Evolutionary conservation across 2,113 vertebrate species (phyloP).

Genomic region (Irena cyanogastra): DNA sequence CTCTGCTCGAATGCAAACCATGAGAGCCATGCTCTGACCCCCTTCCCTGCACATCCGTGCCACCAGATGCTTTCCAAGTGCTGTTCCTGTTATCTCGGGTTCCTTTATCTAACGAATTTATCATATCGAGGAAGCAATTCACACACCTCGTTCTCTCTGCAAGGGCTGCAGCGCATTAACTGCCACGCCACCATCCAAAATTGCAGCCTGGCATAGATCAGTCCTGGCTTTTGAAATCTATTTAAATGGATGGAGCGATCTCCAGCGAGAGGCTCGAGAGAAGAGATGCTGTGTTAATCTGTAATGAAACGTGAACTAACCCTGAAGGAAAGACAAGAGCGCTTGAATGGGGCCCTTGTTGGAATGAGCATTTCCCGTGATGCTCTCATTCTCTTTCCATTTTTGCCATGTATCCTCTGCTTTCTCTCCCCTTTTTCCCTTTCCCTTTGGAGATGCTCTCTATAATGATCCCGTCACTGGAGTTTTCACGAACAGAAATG

Average conservation of each 20-base stretch:
- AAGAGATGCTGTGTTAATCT: conserved; percentile 54
- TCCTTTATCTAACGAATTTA: conserved; percentile 35
- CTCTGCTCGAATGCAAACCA: neutral
- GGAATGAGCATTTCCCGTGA: conserved; percentile 12
- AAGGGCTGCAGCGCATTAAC: neutral
- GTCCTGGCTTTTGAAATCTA: conserved; percentile 13
- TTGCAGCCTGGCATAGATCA: conserved; percentile 17
- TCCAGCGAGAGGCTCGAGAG: neutral
- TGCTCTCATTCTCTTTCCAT: conserved; percentile 33
- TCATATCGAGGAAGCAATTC: neutral
- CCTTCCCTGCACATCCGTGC: neutral
- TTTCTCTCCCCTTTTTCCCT: neutral
- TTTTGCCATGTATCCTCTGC: neutral
- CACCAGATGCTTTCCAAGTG: neutral
- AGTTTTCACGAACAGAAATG: neutral
- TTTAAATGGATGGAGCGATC: conserved; percentile 41
- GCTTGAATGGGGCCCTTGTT: conserved; percentile 34
- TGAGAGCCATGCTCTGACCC: neutral
- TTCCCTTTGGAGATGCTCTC: neutral
- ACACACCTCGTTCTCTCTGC: neutral
- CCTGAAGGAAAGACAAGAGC: conserved; percentile 35
- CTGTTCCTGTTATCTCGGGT: neutral
- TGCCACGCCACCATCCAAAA: neutral
- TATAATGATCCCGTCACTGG: conserved; percentile 4
- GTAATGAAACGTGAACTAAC: conserved; percentile 45